A percentile compares a stretch with the other conserved stretches of the same genome.
Conservation (phyloP, 2,113 vertebrate genomes). For the Callocephalon fimbriatum region DNA sequence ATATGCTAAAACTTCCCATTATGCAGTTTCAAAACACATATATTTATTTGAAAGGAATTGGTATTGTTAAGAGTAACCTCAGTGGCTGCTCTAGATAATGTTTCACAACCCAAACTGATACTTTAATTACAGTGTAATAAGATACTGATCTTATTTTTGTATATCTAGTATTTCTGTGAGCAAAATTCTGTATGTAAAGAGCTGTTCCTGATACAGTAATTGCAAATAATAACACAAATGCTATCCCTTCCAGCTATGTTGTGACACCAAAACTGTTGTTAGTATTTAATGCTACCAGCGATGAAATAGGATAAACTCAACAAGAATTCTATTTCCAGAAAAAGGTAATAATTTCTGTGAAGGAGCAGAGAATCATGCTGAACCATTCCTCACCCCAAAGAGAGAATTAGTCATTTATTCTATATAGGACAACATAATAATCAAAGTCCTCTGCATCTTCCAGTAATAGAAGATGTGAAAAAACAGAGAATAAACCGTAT, state of each 20-base stretch:
- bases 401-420: background rate
- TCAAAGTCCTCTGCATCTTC: background rate
- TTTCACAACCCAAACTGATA: conserved; percentile 58
- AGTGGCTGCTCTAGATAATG: conserved; percentile 44
- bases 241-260: background rate
- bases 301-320: background rate
- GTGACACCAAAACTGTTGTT: conserved; percentile 32
- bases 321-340: background rate
- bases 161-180: conserved; percentile 22
- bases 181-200: background rate
- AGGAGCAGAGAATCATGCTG: background rate
- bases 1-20: conserved; percentile 27
- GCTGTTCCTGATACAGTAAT: background rate
- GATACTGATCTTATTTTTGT: conserved; percentile 42
- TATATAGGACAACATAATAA: background rate
- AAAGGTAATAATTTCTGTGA: background rate
- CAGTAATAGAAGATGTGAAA: background rate
- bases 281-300: background rate
- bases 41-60: conserved; percentile 21
- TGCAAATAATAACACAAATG: background rate
- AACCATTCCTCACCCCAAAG: background rate
- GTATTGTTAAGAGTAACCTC: conserved; percentile 23
- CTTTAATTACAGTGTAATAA: conserved; percentile 63
- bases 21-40: conserved; percentile 1
- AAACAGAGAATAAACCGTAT: background rate